A percentile compares a stretch with the other conserved stretches of the same genome.
Evolutionary conservation across 2,797 vertebrate genomes (phyloP).

Genomic region (Pangasius sanitwongsei): DNA sequence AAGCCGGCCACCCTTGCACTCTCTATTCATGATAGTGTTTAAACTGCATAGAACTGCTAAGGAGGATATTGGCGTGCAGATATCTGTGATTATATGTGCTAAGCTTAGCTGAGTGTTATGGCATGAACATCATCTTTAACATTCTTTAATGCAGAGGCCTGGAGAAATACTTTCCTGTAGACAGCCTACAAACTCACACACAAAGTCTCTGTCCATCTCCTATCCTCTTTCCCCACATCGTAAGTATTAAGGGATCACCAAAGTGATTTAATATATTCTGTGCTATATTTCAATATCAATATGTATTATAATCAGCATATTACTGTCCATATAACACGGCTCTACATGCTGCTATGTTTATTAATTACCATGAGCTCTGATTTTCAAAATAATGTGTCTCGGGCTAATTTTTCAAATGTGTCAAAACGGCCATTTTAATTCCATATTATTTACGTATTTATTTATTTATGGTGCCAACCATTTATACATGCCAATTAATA

Average conservation of each 20-base stretch:
- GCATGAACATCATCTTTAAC: neutral
- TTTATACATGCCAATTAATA: neutral
- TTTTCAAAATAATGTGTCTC: neutral
- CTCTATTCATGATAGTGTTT: neutral
- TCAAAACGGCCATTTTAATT: neutral
- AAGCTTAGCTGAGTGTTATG: neutral
- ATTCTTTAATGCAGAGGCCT: neutral
- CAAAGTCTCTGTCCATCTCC: neutral
- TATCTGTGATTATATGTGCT: neutral
- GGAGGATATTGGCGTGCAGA: neutral
- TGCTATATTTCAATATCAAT: neutral
- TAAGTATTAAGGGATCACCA: neutral
- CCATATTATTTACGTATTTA: neutral
- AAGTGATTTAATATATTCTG: neutral
- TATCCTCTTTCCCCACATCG: neutral
- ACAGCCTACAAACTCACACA: neutral
- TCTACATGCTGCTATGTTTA: neutral
- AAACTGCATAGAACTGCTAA: neutral
- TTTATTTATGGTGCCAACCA: neutral
- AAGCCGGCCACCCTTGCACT: neutral
- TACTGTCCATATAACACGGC: neutral
- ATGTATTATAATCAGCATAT: neutral
- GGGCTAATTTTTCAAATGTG: neutral
- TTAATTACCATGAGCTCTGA: neutral
- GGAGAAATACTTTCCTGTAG: neutral